These are phyloP conservation scores for Mormoops blainvillei DNA, from an alignment of 2,113 vertebrate genomes.

Conservation along the genomic window DNA sequence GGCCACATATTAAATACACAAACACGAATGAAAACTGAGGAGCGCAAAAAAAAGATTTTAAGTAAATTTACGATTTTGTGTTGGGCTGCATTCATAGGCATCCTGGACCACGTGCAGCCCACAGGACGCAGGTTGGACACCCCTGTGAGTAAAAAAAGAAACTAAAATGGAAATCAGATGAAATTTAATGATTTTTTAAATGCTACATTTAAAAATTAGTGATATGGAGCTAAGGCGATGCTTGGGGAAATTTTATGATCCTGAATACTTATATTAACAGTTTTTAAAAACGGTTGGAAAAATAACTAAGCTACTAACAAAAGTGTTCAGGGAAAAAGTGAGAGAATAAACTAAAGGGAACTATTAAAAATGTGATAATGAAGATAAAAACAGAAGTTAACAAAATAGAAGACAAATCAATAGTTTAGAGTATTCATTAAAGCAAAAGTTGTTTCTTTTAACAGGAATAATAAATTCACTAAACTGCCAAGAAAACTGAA, in stretches of 20 bases:
- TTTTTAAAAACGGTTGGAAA: background rate
- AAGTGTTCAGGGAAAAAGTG: background rate
- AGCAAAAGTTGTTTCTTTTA: background rate
- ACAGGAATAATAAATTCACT: background rate
- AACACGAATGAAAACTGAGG: no score
- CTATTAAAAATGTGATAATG: background rate
- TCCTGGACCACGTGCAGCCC: no score
- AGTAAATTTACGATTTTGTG: no score
- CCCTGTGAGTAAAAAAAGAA: background rate
- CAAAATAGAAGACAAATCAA: background rate
- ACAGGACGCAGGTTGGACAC: no score
- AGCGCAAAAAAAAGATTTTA: no score
- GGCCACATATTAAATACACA: no score
- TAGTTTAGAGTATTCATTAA: background rate
- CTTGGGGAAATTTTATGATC: background rate
- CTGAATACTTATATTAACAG: background rate
- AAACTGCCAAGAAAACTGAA: background rate
- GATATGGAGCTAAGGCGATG: background rate
- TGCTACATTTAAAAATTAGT: background rate
- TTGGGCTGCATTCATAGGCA: no score
- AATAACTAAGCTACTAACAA: background rate
- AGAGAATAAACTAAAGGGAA: background rate
- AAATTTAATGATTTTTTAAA: background rate
- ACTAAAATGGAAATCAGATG: background rate
- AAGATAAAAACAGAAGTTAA: background rate